Percentiles rank a stretch among this genome's conserved stretches.
These are phyloP conservation scores for Oscheius sp. DNA, from an alignment of 2,888 invertebrate genomes.

Conservation along the genomic window DNA sequence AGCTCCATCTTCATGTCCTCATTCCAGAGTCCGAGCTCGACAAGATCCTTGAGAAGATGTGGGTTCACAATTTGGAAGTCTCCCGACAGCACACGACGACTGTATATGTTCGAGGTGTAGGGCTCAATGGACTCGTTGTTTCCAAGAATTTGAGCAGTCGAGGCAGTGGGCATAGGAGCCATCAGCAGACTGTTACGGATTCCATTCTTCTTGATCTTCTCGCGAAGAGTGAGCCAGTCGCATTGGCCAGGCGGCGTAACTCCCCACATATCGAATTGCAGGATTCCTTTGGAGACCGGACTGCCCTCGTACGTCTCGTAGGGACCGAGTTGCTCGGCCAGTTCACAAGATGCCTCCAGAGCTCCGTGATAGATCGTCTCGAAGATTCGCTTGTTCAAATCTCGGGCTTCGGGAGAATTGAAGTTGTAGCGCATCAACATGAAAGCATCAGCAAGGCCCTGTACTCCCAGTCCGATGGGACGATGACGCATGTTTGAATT, in stretches of 20 bases:
- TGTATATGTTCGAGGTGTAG: conserved; percentile 96
- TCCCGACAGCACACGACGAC: conserved; percentile 83
- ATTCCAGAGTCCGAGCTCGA: conserved; percentile 90
- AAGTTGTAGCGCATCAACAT: conserved; percentile 92
- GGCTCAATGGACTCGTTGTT: conserved; percentile 99
- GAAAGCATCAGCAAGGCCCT: conserved; percentile 94
- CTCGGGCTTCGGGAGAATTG: conserved; percentile 86
- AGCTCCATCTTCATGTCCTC: conserved; percentile 94
- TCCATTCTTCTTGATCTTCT: conserved; percentile 87
- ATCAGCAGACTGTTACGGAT: conserved; percentile 90
- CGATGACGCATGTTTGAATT: conserved; percentile 85
- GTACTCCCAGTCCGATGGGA: conserved; percentile 86
- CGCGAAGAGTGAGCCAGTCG: conserved; percentile 88
- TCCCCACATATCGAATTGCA: conserved; percentile 97
- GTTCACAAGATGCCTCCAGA: conserved; percentile 92
- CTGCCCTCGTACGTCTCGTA: conserved; percentile 92
- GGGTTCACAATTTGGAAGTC: conserved; percentile 85
- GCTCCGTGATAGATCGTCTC: conserved; percentile 98
- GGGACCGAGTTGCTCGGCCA: conserved; percentile 82
- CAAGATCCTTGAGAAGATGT: conserved; percentile 91
- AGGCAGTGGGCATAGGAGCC: conserved; percentile 98
- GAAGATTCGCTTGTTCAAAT: conserved; percentile 93
- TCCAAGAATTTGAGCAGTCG: conserved; percentile 97
- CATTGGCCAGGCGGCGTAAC: conserved; percentile 81
- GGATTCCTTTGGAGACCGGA: conserved; percentile 92